A percentile compares a stretch with the other conserved stretches of the same genome.
Evolutionary conservation across 2,113 vertebrate genomes (phyloP).

Genomic region (Phalacrocorax brasilianus): DNA sequence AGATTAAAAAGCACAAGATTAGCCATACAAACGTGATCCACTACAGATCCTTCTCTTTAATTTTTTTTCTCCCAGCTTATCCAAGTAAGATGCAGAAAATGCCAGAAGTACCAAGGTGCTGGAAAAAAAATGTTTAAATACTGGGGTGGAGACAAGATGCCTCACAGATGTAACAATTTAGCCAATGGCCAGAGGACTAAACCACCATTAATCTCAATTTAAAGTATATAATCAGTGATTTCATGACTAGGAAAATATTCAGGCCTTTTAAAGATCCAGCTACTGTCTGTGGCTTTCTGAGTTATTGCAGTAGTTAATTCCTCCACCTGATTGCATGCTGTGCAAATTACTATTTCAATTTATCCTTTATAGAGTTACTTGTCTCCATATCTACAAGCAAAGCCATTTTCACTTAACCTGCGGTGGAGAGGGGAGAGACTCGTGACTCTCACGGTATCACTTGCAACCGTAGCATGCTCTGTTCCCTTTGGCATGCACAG

Average conservation of each 20-base stretch:
- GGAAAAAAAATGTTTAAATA: neutral
- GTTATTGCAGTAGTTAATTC: neutral
- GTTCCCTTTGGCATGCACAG: accelerated
- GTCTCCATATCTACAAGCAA: neutral
- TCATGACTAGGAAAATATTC: neutral
- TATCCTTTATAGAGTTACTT: neutral
- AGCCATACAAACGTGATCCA: neutral
- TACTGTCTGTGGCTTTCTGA: neutral
- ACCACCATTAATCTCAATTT: neutral
- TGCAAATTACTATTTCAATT: neutral
- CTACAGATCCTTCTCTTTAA: neutral
- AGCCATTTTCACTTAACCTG: neutral
- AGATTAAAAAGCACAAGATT: neutral
- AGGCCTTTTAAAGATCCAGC: neutral
- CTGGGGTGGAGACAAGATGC: neutral
- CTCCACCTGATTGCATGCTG: neutral
- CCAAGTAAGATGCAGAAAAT: neutral
- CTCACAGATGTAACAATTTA: neutral
- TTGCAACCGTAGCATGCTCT: neutral
- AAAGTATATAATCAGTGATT: neutral
- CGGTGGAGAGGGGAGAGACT: neutral
- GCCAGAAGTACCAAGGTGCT: neutral
- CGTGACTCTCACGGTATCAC: neutral
- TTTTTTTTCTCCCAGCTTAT: neutral
- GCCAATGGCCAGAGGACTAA: neutral